Percentiles rank a stretch among this genome's conserved stretches.
phyloP scores from a whole-genome alignment of 2,888 invertebrate species.

The Caenorhabditis macrosperma region DNA sequence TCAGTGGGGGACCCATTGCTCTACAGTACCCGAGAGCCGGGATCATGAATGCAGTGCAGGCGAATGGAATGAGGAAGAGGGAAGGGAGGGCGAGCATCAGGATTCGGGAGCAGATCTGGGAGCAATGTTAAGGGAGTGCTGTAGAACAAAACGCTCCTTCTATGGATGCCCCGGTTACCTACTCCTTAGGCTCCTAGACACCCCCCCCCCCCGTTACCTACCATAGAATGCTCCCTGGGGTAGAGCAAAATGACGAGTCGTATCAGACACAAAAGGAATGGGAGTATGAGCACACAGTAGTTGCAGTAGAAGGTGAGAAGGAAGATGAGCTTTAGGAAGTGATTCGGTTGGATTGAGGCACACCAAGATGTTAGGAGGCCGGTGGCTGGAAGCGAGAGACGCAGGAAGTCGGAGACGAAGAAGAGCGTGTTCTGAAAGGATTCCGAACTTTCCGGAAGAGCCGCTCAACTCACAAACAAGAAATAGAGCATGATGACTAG shows the following conservation, averaged over 20 bases:
- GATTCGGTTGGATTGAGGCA: conserved; percentile 29
- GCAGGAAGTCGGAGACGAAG: conserved; percentile 34
- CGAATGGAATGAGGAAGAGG: conserved; percentile 17
- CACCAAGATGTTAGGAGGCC: conserved; percentile 38
- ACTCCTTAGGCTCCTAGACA: too few relatives aligned
- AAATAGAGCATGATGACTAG: conserved; percentile 27
- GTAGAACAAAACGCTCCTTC: too few relatives aligned
- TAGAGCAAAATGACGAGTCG: conserved; percentile 23
- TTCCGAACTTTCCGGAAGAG: neutral
- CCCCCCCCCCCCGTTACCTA: too few relatives aligned
- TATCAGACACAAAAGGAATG: conserved; percentile 23
- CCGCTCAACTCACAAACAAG: conserved; percentile 20
- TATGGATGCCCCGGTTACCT: too few relatives aligned
- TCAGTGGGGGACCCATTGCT: conserved; percentile 33
- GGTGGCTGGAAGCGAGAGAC: conserved; percentile 34
- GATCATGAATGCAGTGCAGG: conserved; percentile 37
- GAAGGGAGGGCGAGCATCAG: conserved; percentile 10
- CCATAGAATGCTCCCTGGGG: conserved; percentile 22
- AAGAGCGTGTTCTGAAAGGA: conserved; percentile 37
- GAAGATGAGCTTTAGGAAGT: conserved; percentile 40
- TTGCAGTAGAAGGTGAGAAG: conserved; percentile 41
- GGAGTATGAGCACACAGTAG: conserved; percentile 37
- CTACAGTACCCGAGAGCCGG: conserved; percentile 50
- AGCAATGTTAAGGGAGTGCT: neutral
- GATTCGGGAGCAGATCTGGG: conserved; percentile 25